These are phyloP conservation scores for Arion vulgaris DNA, from an alignment of 1,140 invertebrate species.

Conservation along the genomic window DNA sequence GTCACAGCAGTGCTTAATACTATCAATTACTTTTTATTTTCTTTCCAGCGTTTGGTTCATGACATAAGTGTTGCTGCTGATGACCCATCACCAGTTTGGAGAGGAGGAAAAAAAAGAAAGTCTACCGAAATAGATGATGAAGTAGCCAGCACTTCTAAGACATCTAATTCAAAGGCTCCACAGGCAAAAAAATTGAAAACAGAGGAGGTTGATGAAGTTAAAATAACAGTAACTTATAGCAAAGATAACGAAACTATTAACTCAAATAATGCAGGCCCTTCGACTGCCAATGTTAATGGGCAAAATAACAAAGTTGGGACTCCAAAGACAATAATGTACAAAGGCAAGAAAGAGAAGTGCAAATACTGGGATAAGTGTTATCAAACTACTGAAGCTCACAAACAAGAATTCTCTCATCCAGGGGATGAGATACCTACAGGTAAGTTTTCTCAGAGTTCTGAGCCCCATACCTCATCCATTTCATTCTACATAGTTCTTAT, in stretches of 20 bases:
- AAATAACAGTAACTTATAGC: slow-evolving; percentile 18
- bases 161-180: neutral
- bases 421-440: slow-evolving; percentile 43
- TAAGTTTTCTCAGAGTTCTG: neutral
- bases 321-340: slow-evolving; percentile 29
- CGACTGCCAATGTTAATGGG: neutral
- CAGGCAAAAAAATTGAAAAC: slow-evolving; percentile 11
- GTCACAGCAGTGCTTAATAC: too few species aligned
- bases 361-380: slow-evolving; percentile 66
- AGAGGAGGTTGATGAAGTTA: slow-evolving; percentile 8
- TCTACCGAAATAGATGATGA: slow-evolving; percentile 27
- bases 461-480: too few species aligned
- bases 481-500: too few species aligned
- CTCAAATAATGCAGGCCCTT: slow-evolving; percentile 4
- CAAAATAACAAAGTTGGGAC: neutral
- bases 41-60: slow-evolving; percentile 37
- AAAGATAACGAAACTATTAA: neutral
- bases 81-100: neutral
- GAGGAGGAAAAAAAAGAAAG: slow-evolving; percentile 36
- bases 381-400: slow-evolving; percentile 57
- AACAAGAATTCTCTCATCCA: slow-evolving; percentile 55
- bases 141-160: neutral
- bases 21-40: too few species aligned
- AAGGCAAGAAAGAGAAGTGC: slow-evolving; percentile 52
- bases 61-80: slow-evolving; percentile 37